Base-by-base conservation (phyloP, 2,797 vertebrate genomes). In the Zalophus californianus region DNA sequence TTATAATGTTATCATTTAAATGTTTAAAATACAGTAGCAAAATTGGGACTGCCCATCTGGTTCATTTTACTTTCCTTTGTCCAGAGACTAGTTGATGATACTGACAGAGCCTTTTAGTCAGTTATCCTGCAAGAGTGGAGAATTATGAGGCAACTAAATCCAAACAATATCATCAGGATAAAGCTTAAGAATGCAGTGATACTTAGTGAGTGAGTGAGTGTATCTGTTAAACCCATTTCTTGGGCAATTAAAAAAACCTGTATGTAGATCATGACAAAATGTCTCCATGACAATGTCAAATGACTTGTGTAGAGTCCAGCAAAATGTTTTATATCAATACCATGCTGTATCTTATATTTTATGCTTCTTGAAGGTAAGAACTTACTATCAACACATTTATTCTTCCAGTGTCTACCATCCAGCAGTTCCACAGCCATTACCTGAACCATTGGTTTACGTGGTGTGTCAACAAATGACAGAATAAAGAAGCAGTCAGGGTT, bases 401-500 rank as follows among this genome's bases (percentile, higher is more conserved):
- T 60, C 32, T 94, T 79, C 32, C 15, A 18, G 27, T 44, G 44
- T 12, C 82, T 73, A 13, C 29, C 38, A 44, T 23, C 25, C 4
- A 21, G 50, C 27, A 64, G 50, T 18, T 64, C 35, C 25, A 77
- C 6, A 27, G 27, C 44, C 48, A 77, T 29, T 44, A 48, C 41
- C 18, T 50, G 66, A 86, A 94, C 23, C 77, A 27, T 11, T 88
- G 87, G 88, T 80, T 96, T 90, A 92, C 5, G 29, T 66, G 52
- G 73, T 60, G 52, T 66, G 21, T 66, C 56, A 80, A 86, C 75
- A 60, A 62, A 70, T 32, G 54, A 38, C 35, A 50, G n/a, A 58
- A 35, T 21, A 58, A 77, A 73, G 35, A 54, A 75, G 64, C 8
- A 89, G 94, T 97, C 56, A 94, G 50, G 13, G 92, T 56, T 92